Percentiles rank a stretch among this genome's conserved stretches.
These are phyloP conservation scores for Gnathonemus echidnorhynchus DNA, from an alignment of 2,113 vertebrate genomes.

Conservation along the genomic window DNA sequence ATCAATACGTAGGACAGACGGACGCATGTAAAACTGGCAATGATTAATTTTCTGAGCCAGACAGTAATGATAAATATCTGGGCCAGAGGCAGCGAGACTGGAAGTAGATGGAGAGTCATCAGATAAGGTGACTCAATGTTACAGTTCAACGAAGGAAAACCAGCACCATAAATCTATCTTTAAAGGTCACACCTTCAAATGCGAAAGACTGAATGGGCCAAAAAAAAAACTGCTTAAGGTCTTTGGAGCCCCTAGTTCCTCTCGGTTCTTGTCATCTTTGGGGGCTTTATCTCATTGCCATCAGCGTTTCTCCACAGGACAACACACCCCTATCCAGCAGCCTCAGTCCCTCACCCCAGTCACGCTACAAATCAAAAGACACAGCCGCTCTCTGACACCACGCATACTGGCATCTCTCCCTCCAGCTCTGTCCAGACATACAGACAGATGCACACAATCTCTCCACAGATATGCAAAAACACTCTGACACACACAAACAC, in stretches of 20 bases:
- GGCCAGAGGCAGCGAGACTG: background rate
- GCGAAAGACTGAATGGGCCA: background rate
- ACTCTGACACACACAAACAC: background rate
- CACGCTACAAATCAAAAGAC: conserved; percentile 7
- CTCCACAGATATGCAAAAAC: background rate
- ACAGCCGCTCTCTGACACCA: background rate
- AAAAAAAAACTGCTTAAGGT: background rate
- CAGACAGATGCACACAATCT: background rate
- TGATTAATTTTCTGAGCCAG: background rate
- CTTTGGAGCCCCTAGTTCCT: conserved; percentile 7
- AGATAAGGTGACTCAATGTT: background rate
- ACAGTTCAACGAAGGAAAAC: background rate
- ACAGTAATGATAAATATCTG: background rate
- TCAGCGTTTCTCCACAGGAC: conserved; percentile 21
- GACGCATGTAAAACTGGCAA: background rate
- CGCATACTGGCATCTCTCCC: background rate
- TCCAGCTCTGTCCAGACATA: background rate
- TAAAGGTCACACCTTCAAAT: background rate
- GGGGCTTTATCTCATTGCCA: conserved; percentile 27
- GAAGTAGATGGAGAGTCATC: background rate
- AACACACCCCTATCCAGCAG: conserved; percentile 26
- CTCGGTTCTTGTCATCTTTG: background rate
- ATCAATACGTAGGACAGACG: background rate
- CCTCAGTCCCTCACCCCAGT: conserved; percentile 25
- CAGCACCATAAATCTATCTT: background rate